These are phyloP conservation scores for Hololepta plana DNA, from an alignment of 2,888 invertebrate species.

Conservation along the genomic window DNA sequence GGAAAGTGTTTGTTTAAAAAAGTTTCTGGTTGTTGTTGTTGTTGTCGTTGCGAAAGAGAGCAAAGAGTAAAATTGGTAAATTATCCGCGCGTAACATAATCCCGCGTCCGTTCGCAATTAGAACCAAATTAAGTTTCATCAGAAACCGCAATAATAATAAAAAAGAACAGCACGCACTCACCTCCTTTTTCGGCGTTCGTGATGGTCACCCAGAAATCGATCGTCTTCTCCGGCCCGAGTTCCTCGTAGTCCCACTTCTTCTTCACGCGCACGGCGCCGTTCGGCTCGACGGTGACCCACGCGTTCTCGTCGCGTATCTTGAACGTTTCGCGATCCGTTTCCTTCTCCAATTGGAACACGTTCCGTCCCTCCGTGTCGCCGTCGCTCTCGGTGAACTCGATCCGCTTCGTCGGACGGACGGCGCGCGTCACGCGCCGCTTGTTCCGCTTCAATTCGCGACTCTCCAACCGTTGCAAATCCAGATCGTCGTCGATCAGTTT, in stretches of 20 bases:
- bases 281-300: slow-evolving; percentile 84
- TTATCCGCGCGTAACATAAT: too few relatives aligned
- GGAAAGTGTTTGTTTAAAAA: too few relatives aligned
- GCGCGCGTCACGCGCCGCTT: slow-evolving; percentile 73
- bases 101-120: too few relatives aligned
- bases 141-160: background rate
- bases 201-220: slow-evolving; percentile 91
- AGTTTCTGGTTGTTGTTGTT: too few relatives aligned
- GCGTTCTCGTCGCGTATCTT: slow-evolving; percentile 87
- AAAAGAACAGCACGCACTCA: slow-evolving; percentile 31
- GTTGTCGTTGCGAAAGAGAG: too few relatives aligned
- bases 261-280: slow-evolving; percentile 82
- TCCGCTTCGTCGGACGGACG: slow-evolving; percentile 85
- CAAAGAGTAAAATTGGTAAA: too few relatives aligned
- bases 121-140: background rate
- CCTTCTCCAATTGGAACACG: slow-evolving; percentile 80
- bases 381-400: slow-evolving; percentile 81
- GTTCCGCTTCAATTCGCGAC: slow-evolving; percentile 39
- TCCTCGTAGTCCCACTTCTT: slow-evolving; percentile 97
- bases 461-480: slow-evolving; percentile 26
- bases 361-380: slow-evolving; percentile 75
- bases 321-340: slow-evolving; percentile 81
- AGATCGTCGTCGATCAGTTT: slow-evolving; percentile 40
- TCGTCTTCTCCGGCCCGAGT: slow-evolving; percentile 82
- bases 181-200: slow-evolving; percentile 79